A percentile compares a stretch with the other conserved stretches of the same genome.
These are phyloP conservation scores for Megaustenia siamemsis DNA, from an alignment of 2,888 invertebrate genomes.

Conservation along the genomic window DNA sequence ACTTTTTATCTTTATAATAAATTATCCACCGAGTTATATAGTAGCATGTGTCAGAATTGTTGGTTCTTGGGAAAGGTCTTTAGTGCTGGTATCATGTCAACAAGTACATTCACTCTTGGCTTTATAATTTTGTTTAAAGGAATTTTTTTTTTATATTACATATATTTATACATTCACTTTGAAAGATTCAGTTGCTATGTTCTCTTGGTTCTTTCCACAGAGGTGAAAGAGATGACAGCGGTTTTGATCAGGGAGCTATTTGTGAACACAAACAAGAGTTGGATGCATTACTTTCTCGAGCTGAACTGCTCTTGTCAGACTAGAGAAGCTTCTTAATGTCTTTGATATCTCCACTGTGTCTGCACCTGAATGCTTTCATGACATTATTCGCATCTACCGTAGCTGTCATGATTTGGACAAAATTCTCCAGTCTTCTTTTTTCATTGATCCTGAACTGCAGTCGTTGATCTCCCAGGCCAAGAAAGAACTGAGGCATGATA, in stretches of 20 bases:
- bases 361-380: slow-evolving; percentile 64
- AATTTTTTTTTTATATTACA: too few species aligned
- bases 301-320: slow-evolving; percentile 65
- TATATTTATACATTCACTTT: background rate
- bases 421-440: slow-evolving; percentile 71
- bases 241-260: slow-evolving; percentile 40
- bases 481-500: slow-evolving; percentile 67
- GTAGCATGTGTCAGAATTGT: too few species aligned
- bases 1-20: too few species aligned
- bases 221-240: slow-evolving; percentile 34
- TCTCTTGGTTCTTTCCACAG: background rate
- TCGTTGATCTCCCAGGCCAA: slow-evolving; percentile 67
- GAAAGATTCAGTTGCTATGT: background rate
- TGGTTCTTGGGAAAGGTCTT: too few species aligned
- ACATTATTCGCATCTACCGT: slow-evolving; percentile 71
- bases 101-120: too few species aligned
- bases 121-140: slow-evolving; percentile 35
- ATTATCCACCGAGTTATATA: too few species aligned
- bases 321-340: slow-evolving; percentile 65
- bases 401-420: slow-evolving; percentile 74
- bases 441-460: slow-evolving; percentile 69
- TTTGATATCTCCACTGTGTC: slow-evolving; percentile 57
- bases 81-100: too few species aligned
- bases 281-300: slow-evolving; percentile 66
- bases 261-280: slow-evolving; percentile 69